Evolutionary conservation across 2,888 invertebrate species (phyloP), one percentile per base, ranked within the genome.

Genomic region (Diarsia rubi): DNA sequence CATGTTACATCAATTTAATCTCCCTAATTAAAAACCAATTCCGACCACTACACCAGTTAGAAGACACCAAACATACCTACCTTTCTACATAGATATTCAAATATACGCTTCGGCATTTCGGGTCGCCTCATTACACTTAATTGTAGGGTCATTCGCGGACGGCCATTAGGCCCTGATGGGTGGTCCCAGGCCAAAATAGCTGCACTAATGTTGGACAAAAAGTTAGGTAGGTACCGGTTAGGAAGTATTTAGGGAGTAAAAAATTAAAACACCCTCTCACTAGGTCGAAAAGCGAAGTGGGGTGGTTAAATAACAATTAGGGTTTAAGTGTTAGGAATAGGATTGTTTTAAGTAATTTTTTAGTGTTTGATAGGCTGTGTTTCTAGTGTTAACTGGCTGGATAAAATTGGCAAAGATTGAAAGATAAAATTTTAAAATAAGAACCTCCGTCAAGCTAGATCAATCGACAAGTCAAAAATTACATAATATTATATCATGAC

Each of bases 71-170:
- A 73, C 69, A 44, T 31, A 45, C 19, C 57, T 49, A 78, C 49
- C 54, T 78, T 57, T n/a, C n/a, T 65, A 79, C 67, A 54, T 70
- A 81, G 75, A 79, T 91, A 92, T 92, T 91, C 91, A 93, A 92
- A 92, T 92, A 91, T 90, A 91, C 76, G 90, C 89, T 91, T 91
- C 88, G 90, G 89, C 88, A 82, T 87, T 86, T 88, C 82, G 92
- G 92, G 91, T 90, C 91, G 94, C 87, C 92, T 95, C 96, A 95
- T 96, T 96, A 95, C 94, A 94, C 94, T 95, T 96, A 96, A 96
- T 96, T 96, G 96, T 93, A 94, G 94, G 94, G 93, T 92, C 93
- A 95, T 96, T 96, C 94, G 95, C 92, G 95, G 94, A 94, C 93
- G 92, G 89, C 90, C 93, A 93, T 93, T 92, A 92, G 90, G 83